Conservation (phyloP, 2,888 invertebrate genomes). For the Lepetodrilus schrolli region DNA sequence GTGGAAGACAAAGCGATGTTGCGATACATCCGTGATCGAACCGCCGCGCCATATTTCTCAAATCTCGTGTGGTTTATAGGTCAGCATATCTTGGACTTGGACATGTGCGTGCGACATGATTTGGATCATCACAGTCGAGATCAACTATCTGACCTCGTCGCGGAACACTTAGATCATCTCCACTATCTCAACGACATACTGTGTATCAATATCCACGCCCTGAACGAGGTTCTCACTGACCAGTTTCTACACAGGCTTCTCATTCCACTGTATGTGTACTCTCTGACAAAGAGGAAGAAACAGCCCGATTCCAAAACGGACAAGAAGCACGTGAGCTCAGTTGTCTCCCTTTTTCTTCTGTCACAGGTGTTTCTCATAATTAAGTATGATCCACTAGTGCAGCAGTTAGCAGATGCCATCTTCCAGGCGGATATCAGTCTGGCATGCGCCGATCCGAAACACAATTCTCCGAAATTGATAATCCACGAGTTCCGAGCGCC, state of each 20-base stretch:
- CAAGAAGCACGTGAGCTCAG: slow-evolving; percentile 85
- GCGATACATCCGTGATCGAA: slow-evolving; percentile 94
- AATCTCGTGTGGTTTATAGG: slow-evolving; percentile 99
- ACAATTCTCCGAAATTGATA: slow-evolving; percentile 62
- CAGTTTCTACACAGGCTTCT: slow-evolving; percentile 93
- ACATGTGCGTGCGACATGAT: slow-evolving; percentile 94
- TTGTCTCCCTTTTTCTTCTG: slow-evolving; percentile 91
- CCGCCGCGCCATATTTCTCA: slow-evolving; percentile 98
- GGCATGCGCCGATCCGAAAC: slow-evolving; percentile 40
- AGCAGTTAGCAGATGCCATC: slow-evolving; percentile 90
- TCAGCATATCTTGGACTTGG: slow-evolving; percentile 95
- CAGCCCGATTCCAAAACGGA: slow-evolving; percentile 65
- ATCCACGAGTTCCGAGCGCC: slow-evolving; percentile 80
- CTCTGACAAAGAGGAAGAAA: slow-evolving; percentile 81
- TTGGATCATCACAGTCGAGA: slow-evolving; percentile 94
- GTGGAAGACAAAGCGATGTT: slow-evolving; percentile 95
- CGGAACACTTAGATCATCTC: slow-evolving; percentile 96
- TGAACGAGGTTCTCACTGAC: slow-evolving; percentile 94
- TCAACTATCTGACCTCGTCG: slow-evolving; percentile 92
- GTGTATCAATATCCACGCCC: slow-evolving; percentile 90
- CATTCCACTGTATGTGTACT: slow-evolving; percentile 94
- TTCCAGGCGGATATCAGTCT: slow-evolving; percentile 83
- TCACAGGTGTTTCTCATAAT: slow-evolving; percentile 95
- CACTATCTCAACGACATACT: slow-evolving; percentile 98
- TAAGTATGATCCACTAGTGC: slow-evolving; percentile 91